Evolutionary conservation across 2,113 vertebrate genomes (phyloP), one percentile per base, ranked within the genome.

Genomic region (Tonatia bakeri): DNA sequence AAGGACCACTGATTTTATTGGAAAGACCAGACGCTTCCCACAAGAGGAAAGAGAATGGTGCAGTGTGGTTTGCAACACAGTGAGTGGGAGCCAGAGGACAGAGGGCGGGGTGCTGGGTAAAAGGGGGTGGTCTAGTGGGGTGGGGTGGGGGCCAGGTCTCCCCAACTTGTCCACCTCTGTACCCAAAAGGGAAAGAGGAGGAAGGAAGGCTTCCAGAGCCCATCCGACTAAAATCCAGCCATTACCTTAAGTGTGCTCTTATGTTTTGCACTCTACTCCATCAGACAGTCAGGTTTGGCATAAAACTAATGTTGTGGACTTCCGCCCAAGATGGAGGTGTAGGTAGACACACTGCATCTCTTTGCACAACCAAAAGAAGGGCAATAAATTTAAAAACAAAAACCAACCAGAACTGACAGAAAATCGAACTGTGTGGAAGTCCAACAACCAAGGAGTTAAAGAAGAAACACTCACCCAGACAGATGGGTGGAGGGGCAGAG

Each of bases 51-150:
- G 9, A 4, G 1, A 24, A 28, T 0, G 0, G 1, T 1, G 38
- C 7, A 0, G 1, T 0, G 0, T 17, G 31, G 36, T 40, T 69
- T 52, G 56, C 5, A 28, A 19, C 31, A 26, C 0, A 4, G 52
- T 20, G 0, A 3, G 22, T 0, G 1, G 3, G 28, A 1, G 26
- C 22, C 15, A 0, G 77, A 56, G 77, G 33, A 28, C 50, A 47
- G 47, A 79, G 15, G 3, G 8, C 11, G 14, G 16, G 40, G 75
- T 8, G 40, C 54, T 6, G 52, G 22, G 52, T n/a, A 15, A 31
- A 36, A 0, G 28, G 24, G 24, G 65, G 38, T 38, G 16, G 9
- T 0, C 16, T 20, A 0, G 12, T 3, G 12, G 36, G 24, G 59
- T 8, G 10, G 0, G 22, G 65, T 9, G 7, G 54, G 50, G 67